Conservation (phyloP, 64 coral and sea anemone genomes). For the Pocillopora verrucosa region DNA sequence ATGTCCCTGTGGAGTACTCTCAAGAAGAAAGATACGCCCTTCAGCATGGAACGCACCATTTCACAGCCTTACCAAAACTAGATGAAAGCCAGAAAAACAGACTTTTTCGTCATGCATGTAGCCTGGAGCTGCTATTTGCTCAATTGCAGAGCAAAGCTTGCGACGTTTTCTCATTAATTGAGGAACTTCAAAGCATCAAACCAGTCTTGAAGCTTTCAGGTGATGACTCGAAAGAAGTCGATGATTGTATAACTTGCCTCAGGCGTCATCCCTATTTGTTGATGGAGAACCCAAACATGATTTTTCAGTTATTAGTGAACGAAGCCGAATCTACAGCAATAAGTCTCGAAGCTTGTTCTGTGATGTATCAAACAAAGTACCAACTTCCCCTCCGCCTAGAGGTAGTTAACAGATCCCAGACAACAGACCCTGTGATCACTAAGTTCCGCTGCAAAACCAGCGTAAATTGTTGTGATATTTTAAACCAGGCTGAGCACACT, state of each 20-base stretch:
- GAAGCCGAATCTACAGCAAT: slow-evolving; percentile 35
- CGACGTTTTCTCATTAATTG: slow-evolving; percentile 58
- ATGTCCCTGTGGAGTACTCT: slow-evolving; percentile 10
- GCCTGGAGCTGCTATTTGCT: slow-evolving; percentile 53
- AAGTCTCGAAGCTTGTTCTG: slow-evolving; percentile 32
- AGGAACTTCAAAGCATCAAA: slow-evolving; percentile 46
- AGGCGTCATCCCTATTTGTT: slow-evolving; percentile 51
- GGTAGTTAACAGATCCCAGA: slow-evolving; percentile 56
- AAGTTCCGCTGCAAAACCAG: slow-evolving; percentile 53
- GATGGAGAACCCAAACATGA: slow-evolving; percentile 32
- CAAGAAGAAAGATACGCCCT: slow-evolving; percentile 60
- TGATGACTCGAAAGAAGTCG: slow-evolving; percentile 8
- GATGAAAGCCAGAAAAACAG: slow-evolving; percentile 17
- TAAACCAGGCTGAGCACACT: slow-evolving; percentile 1
- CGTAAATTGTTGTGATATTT: slow-evolving; percentile 74
- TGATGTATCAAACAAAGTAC: slow-evolving; percentile 22
- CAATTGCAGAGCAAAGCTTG: slow-evolving; percentile 44
- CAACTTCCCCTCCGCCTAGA: slow-evolving; percentile 34
- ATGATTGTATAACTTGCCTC: slow-evolving; percentile 41
- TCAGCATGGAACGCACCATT: slow-evolving; percentile 53
- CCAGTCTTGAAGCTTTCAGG: not conserved
- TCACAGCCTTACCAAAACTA: slow-evolving; percentile 10
- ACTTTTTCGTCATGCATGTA: slow-evolving; percentile 38
- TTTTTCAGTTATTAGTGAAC: slow-evolving; percentile 47
- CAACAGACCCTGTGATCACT: slow-evolving; percentile 36